Percentiles rank a stretch among this genome's conserved stretches.
phyloP scores from a whole-genome alignment of 2,797 vertebrate genomes.

The Typhlichthys eigenmanni region DNA sequence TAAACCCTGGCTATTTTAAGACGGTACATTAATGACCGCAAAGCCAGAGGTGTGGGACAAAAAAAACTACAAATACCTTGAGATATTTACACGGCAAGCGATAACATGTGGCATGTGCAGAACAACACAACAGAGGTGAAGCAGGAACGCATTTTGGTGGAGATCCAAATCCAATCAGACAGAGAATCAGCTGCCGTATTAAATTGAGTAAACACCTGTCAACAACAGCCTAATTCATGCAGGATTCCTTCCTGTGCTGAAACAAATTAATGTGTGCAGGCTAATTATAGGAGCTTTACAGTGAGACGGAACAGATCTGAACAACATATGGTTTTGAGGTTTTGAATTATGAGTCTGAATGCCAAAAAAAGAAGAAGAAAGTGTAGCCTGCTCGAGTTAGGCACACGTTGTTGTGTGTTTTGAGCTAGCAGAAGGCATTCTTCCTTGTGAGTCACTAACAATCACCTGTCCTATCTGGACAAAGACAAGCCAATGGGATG shows the following conservation, averaged over 20 bases:
- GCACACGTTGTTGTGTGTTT: slow-evolving; percentile 1
- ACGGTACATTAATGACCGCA: slow-evolving; percentile 4
- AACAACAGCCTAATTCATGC: slow-evolving; percentile 36
- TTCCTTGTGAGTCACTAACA: slow-evolving; percentile 53
- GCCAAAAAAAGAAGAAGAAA: neutral
- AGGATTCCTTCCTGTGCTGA: slow-evolving; percentile 30
- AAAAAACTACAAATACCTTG: neutral
- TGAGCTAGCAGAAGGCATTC: slow-evolving; percentile 30
- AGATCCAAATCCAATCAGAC: slow-evolving; percentile 59
- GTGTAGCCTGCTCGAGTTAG: slow-evolving; percentile 26
- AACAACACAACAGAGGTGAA: slow-evolving; percentile 38
- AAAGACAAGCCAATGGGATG: slow-evolving; percentile 42
- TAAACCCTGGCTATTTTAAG: neutral
- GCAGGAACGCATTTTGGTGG: slow-evolving; percentile 26
- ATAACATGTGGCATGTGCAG: slow-evolving; percentile 11
- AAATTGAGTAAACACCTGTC: slow-evolving; percentile 51
- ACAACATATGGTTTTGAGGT: slow-evolving; percentile 49
- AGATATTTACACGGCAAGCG: slow-evolving; percentile 18
- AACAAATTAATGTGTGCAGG: slow-evolving; percentile 42
- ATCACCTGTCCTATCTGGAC: slow-evolving; percentile 57
- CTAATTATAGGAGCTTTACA: slow-evolving; percentile 56
- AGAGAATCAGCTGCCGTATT: slow-evolving; percentile 52
- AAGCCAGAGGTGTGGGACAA: neutral
- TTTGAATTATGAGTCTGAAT: slow-evolving; percentile 42
- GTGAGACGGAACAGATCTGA: slow-evolving; percentile 34